phyloP scores from a whole-genome alignment of 1,140 invertebrate genomes.

The Phthorimaea operculella region DNA sequence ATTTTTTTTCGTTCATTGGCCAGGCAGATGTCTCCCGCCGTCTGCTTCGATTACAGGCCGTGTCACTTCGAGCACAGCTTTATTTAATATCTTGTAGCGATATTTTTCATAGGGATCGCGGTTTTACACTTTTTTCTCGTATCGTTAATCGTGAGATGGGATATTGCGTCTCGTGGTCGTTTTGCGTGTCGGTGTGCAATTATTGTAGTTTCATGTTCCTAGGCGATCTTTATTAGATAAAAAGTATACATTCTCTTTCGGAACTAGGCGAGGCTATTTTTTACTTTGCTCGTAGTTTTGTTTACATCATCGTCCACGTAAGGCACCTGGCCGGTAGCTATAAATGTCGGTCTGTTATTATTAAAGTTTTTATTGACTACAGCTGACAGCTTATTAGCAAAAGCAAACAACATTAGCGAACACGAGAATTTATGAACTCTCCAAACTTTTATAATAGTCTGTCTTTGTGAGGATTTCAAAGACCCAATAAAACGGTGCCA shows the following conservation, averaged over 20 bases:
- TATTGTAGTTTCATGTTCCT: not conserved
- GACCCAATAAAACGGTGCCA: constrained; percentile 28
- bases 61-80: constrained; percentile 40
- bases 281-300: no score
- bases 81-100: constrained; percentile 39
- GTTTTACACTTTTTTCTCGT: constrained; percentile 20
- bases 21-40: constrained; percentile 36
- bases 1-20: constrained; percentile 30
- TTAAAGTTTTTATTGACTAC: no score
- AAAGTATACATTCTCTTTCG: no score
- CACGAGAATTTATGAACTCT: constrained; percentile 41
- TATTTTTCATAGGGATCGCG: constrained; percentile 30
- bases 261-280: no score
- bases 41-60: constrained; percentile 38
- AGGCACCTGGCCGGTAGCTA: not conserved
- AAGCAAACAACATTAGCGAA: constrained; percentile 13
- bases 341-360: not conserved
- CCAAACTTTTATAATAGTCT: constrained; percentile 31
- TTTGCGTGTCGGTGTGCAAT: not conserved
- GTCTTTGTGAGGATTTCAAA: constrained; percentile 40
- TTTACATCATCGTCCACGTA: no score
- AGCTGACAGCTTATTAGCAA: constrained; percentile 18
- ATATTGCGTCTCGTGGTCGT: constrained; percentile 9
- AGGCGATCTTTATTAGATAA: not conserved
- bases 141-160: constrained; percentile 18